Percentiles rank a stretch among this genome's conserved stretches.
Conservation (phyloP, 2,888 invertebrate genomes). For the Harmothoe impar region DNA sequence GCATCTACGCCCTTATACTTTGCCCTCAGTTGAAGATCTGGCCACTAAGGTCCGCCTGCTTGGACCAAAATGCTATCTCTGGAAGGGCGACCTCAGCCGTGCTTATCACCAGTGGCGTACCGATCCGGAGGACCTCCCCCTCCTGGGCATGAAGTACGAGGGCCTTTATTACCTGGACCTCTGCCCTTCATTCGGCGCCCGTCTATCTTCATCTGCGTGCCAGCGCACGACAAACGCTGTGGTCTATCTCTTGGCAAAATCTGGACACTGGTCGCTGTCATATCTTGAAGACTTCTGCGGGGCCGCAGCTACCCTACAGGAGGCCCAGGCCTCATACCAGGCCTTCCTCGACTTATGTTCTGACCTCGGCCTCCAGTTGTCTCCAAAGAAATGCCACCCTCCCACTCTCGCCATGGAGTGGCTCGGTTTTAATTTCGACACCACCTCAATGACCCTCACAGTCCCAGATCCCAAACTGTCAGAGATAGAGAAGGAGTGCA, state of each 20-base stretch:
- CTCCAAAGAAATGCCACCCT: too few relatives aligned
- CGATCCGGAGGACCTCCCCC: not conserved
- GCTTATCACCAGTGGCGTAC: not conserved
- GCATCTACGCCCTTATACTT: not conserved
- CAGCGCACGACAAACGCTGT: not conserved
- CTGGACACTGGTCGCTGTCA: not conserved
- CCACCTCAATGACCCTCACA: too few relatives aligned
- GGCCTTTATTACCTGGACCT: not conserved
- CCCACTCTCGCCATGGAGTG: too few relatives aligned
- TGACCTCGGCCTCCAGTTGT: too few relatives aligned
- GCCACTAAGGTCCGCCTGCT: not conserved
- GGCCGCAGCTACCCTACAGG: too few relatives aligned
- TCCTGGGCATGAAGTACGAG: not conserved
- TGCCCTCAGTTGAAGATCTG: not conserved
- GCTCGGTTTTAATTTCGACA: too few relatives aligned
- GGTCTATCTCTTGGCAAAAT: not conserved
- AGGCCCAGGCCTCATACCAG: too few relatives aligned
- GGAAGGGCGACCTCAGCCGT: not conserved
- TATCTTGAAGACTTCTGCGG: not conserved
- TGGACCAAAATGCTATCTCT: not conserved
- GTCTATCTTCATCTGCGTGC: not conserved
- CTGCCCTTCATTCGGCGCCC: not conserved
- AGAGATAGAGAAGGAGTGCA: too few relatives aligned
- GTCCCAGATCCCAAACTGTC: too few relatives aligned
- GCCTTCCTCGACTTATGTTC: too few relatives aligned